Evolutionary conservation across 1,140 invertebrate species (phyloP).

Genomic region (Bilobella aurantiaca): DNA sequence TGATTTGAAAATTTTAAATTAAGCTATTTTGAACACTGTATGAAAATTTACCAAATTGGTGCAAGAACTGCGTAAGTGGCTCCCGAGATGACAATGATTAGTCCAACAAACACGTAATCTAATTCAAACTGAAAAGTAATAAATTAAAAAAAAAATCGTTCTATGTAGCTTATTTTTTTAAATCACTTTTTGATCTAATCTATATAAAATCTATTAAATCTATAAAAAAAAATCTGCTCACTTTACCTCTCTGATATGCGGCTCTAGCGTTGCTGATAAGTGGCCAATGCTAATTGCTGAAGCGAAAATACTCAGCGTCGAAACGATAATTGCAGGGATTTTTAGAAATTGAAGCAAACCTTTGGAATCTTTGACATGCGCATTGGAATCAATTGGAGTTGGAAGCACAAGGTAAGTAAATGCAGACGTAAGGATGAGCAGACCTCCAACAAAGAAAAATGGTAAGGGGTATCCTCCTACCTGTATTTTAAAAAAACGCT

Average conservation of each 20-base stretch:
- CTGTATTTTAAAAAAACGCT: constrained; percentile 37
- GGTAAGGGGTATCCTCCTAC: constrained; percentile 73
- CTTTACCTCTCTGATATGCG: constrained; percentile 58
- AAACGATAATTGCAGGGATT: constrained; percentile 57
- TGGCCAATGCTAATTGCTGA: constrained; percentile 72
- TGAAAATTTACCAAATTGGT: constrained; percentile 59
- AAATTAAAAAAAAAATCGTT: background rate
- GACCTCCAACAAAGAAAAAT: constrained; percentile 67
- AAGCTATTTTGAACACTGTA: constrained; percentile 49
- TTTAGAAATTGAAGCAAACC: constrained; percentile 45
- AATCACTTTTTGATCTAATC: too few relatives aligned
- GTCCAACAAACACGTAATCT: constrained; percentile 59
- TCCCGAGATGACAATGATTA: constrained; percentile 80
- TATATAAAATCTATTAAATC: background rate
- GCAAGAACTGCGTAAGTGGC: constrained; percentile 69
- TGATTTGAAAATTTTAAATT: background rate
- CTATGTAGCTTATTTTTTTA: too few relatives aligned
- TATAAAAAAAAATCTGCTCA: background rate
- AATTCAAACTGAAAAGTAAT: constrained; percentile 47
- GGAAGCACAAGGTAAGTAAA: background rate
- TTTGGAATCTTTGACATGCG: background rate
- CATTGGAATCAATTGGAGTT: background rate
- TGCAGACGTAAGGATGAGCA: constrained; percentile 54
- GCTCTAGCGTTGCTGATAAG: constrained; percentile 66
- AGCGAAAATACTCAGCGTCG: constrained; percentile 55